Evolutionary conservation across 2,888 invertebrate genomes (phyloP).

Genomic region (Volucella zonaria): DNA sequence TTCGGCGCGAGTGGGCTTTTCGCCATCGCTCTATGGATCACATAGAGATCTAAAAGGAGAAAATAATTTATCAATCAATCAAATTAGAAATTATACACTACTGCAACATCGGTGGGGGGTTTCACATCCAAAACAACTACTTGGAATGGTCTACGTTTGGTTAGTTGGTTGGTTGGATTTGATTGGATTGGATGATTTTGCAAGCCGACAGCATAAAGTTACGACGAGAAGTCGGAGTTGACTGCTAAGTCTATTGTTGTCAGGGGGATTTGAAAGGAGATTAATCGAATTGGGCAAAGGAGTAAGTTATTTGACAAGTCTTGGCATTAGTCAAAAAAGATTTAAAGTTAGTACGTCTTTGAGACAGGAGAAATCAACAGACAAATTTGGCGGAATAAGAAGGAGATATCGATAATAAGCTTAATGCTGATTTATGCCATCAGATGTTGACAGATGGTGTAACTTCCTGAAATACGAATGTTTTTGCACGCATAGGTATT

Average conservation of each 20-base stretch:
- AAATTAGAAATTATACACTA: constrained; percentile 56
- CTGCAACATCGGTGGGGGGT: constrained; percentile 8
- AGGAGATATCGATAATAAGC: constrained; percentile 50
- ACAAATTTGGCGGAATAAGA: background rate
- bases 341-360: background rate
- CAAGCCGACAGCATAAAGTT: background rate
- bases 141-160: background rate
- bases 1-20: constrained; percentile 40
- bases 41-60: constrained; percentile 3
- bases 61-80: constrained; percentile 70
- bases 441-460: background rate
- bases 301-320: constrained; percentile 54
- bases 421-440: constrained; percentile 29
- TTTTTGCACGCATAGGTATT: too few relatives aligned
- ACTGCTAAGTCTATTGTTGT: constrained; percentile 38
- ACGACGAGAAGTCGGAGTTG: background rate
- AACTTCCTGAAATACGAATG: too few relatives aligned
- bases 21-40: constrained; percentile 17
- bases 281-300: constrained; percentile 52
- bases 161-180: background rate
- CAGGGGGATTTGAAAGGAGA: constrained; percentile 38
- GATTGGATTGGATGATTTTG: background rate
- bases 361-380: constrained; percentile 39
- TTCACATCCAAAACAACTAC: constrained; percentile 3
- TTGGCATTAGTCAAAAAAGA: constrained; percentile 54